These are phyloP conservation scores for Illadopsis cleaveri DNA, from an alignment of 2,113 vertebrate genomes.

Conservation along the genomic window DNA sequence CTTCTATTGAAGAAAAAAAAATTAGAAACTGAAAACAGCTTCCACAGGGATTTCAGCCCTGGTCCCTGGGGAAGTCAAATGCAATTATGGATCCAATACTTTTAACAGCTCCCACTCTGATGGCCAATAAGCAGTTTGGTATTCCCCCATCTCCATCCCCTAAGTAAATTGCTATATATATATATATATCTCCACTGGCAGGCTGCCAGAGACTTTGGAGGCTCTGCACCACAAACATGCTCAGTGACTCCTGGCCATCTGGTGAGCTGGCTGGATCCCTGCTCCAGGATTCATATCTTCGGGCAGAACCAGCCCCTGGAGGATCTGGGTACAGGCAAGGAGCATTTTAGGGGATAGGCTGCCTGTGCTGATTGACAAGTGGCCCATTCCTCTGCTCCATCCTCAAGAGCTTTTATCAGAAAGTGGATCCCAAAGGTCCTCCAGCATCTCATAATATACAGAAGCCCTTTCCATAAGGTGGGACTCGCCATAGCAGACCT, in stretches of 20 bases:
- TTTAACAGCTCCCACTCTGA: conserved; percentile 29
- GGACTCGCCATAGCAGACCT: neutral
- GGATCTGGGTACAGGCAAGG: neutral
- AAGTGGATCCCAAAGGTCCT: neutral
- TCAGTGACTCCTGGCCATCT: conserved; percentile 46
- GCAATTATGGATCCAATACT: conserved; percentile 36
- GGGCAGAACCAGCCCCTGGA: neutral
- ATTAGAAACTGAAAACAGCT: neutral
- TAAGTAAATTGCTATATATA: conserved; percentile 31
- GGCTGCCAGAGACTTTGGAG: conserved; percentile 24
- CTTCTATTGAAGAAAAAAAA: neutral
- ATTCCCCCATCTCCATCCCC: conserved; percentile 6
- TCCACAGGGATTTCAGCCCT: neutral
- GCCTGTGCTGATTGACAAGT: neutral
- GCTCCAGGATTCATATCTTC: neutral
- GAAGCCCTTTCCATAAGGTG: neutral
- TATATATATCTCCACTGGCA: neutral
- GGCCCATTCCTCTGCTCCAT: neutral
- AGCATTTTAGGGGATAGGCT: neutral
- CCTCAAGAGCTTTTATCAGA: neutral
- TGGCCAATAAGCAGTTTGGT: conserved; percentile 46
- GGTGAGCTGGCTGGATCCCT: conserved; percentile 20
- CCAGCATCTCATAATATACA: neutral
- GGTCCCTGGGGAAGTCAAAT: neutral
- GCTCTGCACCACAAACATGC: conserved; percentile 23